Conservation (phyloP, 1,140 invertebrate genomes). For the Drosophila nigromelanica region DNA sequence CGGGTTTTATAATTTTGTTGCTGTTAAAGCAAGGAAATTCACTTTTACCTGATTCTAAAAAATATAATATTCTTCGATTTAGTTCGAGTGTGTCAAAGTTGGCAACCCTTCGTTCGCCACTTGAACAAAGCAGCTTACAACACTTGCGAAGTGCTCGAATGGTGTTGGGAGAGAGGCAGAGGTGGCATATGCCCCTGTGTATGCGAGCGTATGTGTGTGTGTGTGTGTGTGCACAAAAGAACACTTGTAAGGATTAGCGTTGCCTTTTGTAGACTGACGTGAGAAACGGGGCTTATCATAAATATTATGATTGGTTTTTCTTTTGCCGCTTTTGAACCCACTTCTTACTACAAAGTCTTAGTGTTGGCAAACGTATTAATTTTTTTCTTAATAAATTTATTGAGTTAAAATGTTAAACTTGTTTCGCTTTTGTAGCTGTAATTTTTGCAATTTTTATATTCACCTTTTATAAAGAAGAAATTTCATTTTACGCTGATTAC, state of each 20-base stretch:
- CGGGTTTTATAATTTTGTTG: too few species aligned
- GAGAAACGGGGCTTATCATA: constrained; percentile 66
- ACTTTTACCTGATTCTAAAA: too few species aligned
- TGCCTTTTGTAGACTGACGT: constrained; percentile 63
- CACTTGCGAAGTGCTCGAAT: constrained; percentile 60
- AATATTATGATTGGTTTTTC: constrained; percentile 74
- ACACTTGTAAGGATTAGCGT: constrained; percentile 73
- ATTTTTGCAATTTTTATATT: constrained; percentile 46
- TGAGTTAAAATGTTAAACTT: neutral
- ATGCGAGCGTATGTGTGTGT: constrained; percentile 10
- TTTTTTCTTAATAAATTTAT: neutral
- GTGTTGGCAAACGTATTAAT: constrained; percentile 1
- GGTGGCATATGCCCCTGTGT: constrained; percentile 5
- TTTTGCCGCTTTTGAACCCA: constrained; percentile 19
- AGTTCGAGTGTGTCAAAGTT: neutral
- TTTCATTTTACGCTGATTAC: constrained; percentile 76
- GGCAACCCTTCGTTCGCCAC: constrained; percentile 63
- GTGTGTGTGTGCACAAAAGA: constrained; percentile 6
- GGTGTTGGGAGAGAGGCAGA: constrained; percentile 8
- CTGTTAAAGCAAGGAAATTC: too few species aligned
- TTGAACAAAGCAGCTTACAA: constrained; percentile 80
- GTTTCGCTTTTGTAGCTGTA: too few species aligned
- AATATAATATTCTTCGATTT: too few species aligned
- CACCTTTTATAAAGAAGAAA: constrained; percentile 61
- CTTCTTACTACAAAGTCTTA: neutral